Base-by-base conservation (phyloP, 2,797 vertebrate genomes). In the Amblyraja radiata region DNA sequence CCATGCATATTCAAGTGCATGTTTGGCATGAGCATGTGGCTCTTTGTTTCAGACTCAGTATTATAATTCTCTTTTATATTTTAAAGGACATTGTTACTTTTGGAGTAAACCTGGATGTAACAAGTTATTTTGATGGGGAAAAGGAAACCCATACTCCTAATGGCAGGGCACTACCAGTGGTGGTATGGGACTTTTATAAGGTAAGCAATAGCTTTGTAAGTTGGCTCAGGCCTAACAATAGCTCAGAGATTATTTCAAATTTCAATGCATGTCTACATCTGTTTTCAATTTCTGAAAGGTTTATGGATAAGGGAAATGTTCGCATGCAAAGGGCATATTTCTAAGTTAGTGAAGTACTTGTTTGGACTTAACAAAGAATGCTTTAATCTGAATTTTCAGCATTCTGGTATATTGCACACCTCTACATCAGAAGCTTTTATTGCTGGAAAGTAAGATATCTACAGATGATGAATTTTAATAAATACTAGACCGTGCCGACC, bases 41-140 rank as follows among this genome's bases (percentile, higher is more conserved):
- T 54, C 39, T 92, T 71, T 4, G 54, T 58, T 92, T 74, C 71
- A 92, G 25, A 46, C 39, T 28, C 39, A 46, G 11, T 91, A 74
- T 76, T 74, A 46, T 25, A 54, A 16, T 54, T 76, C 18, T 54
- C 11, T 79, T 92, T 92, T 39, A 92, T 76, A n/a, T 76, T 92
- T 92, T 76, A 74, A 74, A 98, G 97, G 97, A 98, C 28, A 94
- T 97, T 4, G 97, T 99, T 93, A 97, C 96, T 93, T 99, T 97
- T 36, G 98, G 98, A 0, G 97, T 98, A 78, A 98, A 99, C 94
- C 95, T 99, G 94, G 99, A 99, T n/a, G 97, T 99, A 21, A 99
- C 99, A 0, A 99, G 98, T 95, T 99, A 98, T 92, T 95, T 94
- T 4, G 96, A 98, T 0, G 97, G 98, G 2, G 96, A 96, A 93